A percentile compares a stretch with the other conserved stretches of the same genome.
These are phyloP conservation scores for Chelmon rostratus DNA, from an alignment of 2,797 vertebrate species.

Conservation along the genomic window DNA sequence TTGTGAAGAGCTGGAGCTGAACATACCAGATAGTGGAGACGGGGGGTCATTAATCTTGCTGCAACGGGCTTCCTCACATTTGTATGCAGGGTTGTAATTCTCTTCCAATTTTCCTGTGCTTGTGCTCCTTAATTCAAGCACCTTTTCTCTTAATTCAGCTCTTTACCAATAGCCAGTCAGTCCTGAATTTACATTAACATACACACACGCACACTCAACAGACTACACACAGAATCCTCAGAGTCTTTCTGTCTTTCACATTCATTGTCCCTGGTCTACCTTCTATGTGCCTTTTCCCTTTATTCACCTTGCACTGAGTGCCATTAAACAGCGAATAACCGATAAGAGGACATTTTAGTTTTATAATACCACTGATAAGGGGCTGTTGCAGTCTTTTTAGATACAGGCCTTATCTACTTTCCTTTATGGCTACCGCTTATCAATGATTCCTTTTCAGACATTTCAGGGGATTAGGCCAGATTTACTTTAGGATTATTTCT, in stretches of 20 bases:
- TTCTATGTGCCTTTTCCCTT: constrained; percentile 7
- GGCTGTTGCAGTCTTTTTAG: constrained; percentile 58
- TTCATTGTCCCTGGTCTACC: constrained; percentile 19
- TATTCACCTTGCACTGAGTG: constrained; percentile 70
- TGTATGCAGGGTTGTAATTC: constrained; percentile 22
- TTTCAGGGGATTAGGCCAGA: constrained; percentile 74
- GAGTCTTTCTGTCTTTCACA: constrained; percentile 29
- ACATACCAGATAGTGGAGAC: not conserved
- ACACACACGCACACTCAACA: constrained; percentile 1
- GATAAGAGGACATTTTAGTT: constrained; percentile 76
- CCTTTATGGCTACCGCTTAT: constrained; percentile 71
- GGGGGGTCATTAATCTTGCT: constrained; percentile 5
- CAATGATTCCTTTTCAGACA: constrained; percentile 71
- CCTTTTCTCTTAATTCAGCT: constrained; percentile 40
- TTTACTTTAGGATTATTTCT: constrained; percentile 70
- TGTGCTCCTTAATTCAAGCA: constrained; percentile 30
- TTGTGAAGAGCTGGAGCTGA: constrained; percentile 23
- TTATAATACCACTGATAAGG: constrained; percentile 70
- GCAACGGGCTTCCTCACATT: constrained; percentile 40
- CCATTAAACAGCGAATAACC: constrained; percentile 69
- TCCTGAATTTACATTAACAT: constrained; percentile 38
- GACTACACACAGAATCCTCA: not conserved
- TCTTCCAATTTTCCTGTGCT: constrained; percentile 14
- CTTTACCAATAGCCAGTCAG: constrained; percentile 33
- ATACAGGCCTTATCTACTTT: constrained; percentile 70